phyloP scores from a whole-genome alignment of 1,140 invertebrate genomes.

The Pachyrhynchus sulphureomaculatus region DNA sequence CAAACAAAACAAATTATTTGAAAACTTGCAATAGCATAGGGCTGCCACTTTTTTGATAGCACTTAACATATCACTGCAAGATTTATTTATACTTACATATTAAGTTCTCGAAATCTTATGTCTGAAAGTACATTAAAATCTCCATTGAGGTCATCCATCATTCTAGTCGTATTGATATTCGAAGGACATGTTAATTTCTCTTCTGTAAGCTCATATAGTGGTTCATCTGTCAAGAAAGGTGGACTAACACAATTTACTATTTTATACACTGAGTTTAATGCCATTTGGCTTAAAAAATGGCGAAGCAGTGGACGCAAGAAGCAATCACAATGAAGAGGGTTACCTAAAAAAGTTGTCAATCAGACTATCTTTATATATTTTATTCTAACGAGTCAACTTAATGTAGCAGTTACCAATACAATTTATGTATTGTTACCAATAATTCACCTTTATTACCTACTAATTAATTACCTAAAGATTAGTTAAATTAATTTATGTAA shows the following conservation, averaged over 20 bases:
- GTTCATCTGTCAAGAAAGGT: slow-evolving; percentile 53
- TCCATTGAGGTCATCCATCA: slow-evolving; percentile 51
- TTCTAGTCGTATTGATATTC: slow-evolving; percentile 52
- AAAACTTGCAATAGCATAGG: too few species aligned
- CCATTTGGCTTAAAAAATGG: slow-evolving; percentile 56
- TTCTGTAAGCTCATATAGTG: slow-evolving; percentile 62
- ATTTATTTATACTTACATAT: slow-evolving; percentile 67
- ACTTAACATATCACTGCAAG: too few species aligned
- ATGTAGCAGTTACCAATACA: too few species aligned
- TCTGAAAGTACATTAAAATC: slow-evolving; percentile 69
- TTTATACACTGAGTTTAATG: slow-evolving; percentile 56
- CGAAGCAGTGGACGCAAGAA: slow-evolving; percentile 68
- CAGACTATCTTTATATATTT: too few species aligned
- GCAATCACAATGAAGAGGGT: slow-evolving; percentile 78
- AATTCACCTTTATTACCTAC: too few species aligned
- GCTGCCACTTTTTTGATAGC: too few species aligned
- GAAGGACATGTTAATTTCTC: slow-evolving; percentile 66
- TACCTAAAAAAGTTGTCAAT: too few species aligned
- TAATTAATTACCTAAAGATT: too few species aligned
- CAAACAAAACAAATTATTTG: too few species aligned
- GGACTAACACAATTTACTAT: slow-evolving; percentile 66
- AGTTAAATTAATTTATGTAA: too few species aligned
- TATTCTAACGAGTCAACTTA: too few species aligned
- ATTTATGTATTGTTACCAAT: too few species aligned
- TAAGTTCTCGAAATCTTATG: slow-evolving; percentile 70